Base-by-base conservation (phyloP, 2,888 invertebrate species). In the Argynnis bischoffii region DNA sequence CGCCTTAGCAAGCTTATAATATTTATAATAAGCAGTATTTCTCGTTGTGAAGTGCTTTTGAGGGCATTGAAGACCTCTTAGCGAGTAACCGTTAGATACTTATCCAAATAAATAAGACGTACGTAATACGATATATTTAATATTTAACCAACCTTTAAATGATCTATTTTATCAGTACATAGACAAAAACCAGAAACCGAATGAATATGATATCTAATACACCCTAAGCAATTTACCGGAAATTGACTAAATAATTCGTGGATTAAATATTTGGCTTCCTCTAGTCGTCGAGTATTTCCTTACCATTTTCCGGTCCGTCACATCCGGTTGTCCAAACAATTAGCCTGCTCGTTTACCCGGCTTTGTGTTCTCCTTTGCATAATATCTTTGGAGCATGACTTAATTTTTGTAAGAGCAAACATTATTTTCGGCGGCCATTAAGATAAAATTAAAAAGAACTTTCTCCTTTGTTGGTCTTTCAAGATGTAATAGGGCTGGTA, bases 291-390 rank as follows among this genome's bases (percentile, higher is more conserved):
- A 78, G 82, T 85, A 79, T 85, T 84, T 80, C 79, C 80, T 80
- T 80, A 77, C 80, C 74, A 74, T 79, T 77, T 85, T 84, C 81
- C 81, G 79, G 78, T 69, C 78, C 77, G 82, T 79, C 82, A 80
- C 79, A 78, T 86, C 81, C 82, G 79, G 79, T 83, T 78, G 81
- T 80, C 80, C 79, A 78, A 81, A 84, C 83, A 86, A 86, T 86
- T 86, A 86, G 82, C 76, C 78, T 74, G 70, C 69, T 73, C 77
- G 77, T 70, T 75, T 77, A 73, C 69, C 73, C 71, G 71, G 64
- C 71, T 73, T 72, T 78, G 73, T 71, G 73, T 47, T 61, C 75
- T 74, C 76, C 68, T 81, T 81, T 80, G 77, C 81, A 80, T 82
- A 83, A 83, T 81, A 78, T 78, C 74, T 72, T 74, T 71, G 75